These are phyloP conservation scores for Lordiphosa mommai DNA, from an alignment of 1,140 invertebrate genomes.

Conservation along the genomic window DNA sequence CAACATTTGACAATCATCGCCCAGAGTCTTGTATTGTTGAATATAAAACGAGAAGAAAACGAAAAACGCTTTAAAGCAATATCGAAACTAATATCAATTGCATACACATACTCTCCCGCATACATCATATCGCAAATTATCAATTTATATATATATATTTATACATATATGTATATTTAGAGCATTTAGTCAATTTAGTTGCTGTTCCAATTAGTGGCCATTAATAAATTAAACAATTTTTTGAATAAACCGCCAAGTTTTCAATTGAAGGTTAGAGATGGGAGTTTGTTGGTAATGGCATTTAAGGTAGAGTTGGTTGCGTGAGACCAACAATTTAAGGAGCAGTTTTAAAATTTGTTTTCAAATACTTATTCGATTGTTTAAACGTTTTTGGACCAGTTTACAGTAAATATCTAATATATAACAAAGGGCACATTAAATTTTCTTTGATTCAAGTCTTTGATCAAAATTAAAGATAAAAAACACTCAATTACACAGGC, in stretches of 20 bases:
- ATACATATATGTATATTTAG: background rate
- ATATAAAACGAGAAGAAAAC: background rate
- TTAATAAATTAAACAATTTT: slow-evolving; percentile 1
- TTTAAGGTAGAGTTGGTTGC: no score
- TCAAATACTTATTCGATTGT: no score
- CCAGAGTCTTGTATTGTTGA: slow-evolving; percentile 74
- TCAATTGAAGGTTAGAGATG: background rate
- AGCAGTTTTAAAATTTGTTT: no score
- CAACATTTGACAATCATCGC: slow-evolving; percentile 78
- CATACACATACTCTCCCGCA: slow-evolving; percentile 1
- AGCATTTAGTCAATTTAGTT: background rate
- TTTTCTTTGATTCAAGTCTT: no score
- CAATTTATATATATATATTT: background rate
- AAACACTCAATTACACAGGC: no score
- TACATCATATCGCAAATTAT: background rate
- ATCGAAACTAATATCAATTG: slow-evolving; percentile 23
- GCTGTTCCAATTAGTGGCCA: slow-evolving; percentile 9
- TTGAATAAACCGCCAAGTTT: background rate
- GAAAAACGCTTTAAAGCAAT: slow-evolving; percentile 40
- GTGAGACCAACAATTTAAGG: no score
- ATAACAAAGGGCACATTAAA: no score
- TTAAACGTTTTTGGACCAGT: no score
- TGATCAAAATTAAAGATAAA: no score
- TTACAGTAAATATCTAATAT: no score
- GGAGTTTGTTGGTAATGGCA: no score